A percentile compares a stretch with the other conserved stretches of the same genome.
These are phyloP conservation scores for Frieseomelitta varia DNA, from an alignment of 1,140 invertebrate species.

Conservation along the genomic window DNA sequence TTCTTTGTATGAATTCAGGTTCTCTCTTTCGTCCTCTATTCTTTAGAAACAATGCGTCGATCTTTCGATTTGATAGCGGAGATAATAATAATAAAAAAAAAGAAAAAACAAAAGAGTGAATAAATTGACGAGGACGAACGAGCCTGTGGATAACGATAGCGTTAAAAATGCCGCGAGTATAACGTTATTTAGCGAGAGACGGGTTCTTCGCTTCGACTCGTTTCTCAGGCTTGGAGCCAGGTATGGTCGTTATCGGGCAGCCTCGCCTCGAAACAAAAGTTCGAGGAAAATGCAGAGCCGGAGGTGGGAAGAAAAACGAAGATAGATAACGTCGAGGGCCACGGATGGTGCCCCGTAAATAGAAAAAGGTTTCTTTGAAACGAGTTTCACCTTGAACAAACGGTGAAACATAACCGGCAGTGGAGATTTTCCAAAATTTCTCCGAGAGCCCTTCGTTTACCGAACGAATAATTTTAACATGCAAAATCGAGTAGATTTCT, in stretches of 20 bases:
- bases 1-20: too few relatives aligned
- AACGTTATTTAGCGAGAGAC: constrained; percentile 54
- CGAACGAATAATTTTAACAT: constrained; percentile 17
- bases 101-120: neutral
- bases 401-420: neutral
- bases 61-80: neutral
- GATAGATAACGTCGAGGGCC: constrained; percentile 37
- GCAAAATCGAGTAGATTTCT: neutral
- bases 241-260: constrained; percentile 58
- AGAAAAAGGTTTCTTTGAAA: constrained; percentile 31
- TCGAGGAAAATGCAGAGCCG: constrained; percentile 34
- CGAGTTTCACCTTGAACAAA: neutral
- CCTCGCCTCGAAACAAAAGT: constrained; percentile 57
- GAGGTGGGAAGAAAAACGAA: constrained; percentile 42
- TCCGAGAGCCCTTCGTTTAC: constrained; percentile 20
- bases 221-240: constrained; percentile 52
- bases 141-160: neutral
- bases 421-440: constrained; percentile 30
- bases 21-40: too few relatives aligned
- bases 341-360: constrained; percentile 17
- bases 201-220: constrained; percentile 23
- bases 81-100: constrained; percentile 23
- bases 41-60: neutral
- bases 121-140: constrained; percentile 30
- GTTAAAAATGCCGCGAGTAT: constrained; percentile 41